Evolutionary conservation across 2,888 invertebrate genomes (phyloP).

Genomic region (Octonoba sinensis): DNA sequence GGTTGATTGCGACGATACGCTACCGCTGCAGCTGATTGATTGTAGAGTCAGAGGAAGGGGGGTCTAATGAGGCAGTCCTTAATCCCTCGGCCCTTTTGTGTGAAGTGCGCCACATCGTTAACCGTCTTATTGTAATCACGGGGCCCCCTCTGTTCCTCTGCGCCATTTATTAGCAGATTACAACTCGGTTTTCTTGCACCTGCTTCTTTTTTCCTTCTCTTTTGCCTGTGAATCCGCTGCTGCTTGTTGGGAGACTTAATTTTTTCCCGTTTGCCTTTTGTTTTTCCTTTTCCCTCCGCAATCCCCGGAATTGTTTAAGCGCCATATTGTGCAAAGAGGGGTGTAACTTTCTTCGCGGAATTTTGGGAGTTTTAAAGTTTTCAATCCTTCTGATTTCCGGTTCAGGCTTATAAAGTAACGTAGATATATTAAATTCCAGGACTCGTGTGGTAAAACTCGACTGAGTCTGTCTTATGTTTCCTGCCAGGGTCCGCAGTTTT

Average conservation of each 20-base stretch:
- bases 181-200: slow-evolving; percentile 53
- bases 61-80: slow-evolving; percentile 54
- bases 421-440: too few relatives aligned
- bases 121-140: slow-evolving; percentile 54
- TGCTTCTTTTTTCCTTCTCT: slow-evolving; percentile 21
- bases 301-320: background rate
- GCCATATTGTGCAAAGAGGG: too few relatives aligned
- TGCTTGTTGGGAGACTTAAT: background rate
- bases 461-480: too few relatives aligned
- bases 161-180: slow-evolving; percentile 61
- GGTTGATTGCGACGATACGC: slow-evolving; percentile 29
- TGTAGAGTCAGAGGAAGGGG: slow-evolving; percentile 17
- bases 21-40: slow-evolving; percentile 42
- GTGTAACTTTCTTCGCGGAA: too few relatives aligned
- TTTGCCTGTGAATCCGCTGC: background rate
- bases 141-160: slow-evolving; percentile 35
- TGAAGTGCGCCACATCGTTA: slow-evolving; percentile 58
- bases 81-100: slow-evolving; percentile 53
- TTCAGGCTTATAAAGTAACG: too few relatives aligned
- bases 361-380: too few relatives aligned
- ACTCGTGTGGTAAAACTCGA: too few relatives aligned
- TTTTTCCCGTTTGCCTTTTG: background rate
- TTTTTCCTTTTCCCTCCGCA: background rate
- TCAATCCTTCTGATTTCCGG: too few relatives aligned
- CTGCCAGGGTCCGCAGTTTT: too few relatives aligned